phyloP scores from a whole-genome alignment of 2,113 vertebrate species.

The Esox niger region DNA sequence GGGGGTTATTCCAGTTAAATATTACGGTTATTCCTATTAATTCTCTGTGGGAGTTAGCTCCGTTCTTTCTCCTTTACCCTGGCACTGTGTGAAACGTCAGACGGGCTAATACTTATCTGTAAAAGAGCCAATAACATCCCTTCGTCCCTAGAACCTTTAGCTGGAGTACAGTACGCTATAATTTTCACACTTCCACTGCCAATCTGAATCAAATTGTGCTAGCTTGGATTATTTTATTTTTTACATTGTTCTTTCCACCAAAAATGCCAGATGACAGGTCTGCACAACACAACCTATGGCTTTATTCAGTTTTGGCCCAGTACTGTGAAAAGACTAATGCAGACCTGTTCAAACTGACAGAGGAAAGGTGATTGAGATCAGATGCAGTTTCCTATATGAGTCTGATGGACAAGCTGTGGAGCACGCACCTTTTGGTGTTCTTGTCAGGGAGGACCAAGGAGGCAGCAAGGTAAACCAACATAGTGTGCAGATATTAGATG shows the following conservation, averaged over 20 bases:
- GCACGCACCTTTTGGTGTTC: not conserved
- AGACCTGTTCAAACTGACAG: conserved; percentile 10
- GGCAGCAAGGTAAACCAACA: too few relatives aligned
- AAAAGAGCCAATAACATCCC: not conserved
- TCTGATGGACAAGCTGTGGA: not conserved
- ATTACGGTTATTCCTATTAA: conserved; percentile 2
- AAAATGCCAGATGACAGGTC: too few relatives aligned
- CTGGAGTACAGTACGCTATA: not conserved
- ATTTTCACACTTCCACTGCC: too few relatives aligned
- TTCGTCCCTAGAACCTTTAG: not conserved
- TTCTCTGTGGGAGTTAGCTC: conserved; percentile 20
- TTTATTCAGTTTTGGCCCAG: too few relatives aligned
- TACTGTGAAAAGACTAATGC: not conserved
- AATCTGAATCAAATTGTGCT: too few relatives aligned
- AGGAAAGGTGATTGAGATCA: conserved; percentile 8
- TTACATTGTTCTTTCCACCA: too few relatives aligned
- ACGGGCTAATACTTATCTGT: not conserved
- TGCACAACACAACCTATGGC: too few relatives aligned
- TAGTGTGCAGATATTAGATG: too few relatives aligned
- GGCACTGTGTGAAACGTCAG: not conserved
- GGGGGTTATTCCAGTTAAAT: conserved; percentile 41
- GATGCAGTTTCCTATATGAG: conserved; percentile 5
- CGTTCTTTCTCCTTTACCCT: not conserved
- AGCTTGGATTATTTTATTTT: too few relatives aligned
- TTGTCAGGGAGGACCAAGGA: too few relatives aligned